Percentiles rank a stretch among this genome's conserved stretches.
phyloP scores from a whole-genome alignment of 2,113 vertebrate genomes.

The Neogale vison region DNA sequence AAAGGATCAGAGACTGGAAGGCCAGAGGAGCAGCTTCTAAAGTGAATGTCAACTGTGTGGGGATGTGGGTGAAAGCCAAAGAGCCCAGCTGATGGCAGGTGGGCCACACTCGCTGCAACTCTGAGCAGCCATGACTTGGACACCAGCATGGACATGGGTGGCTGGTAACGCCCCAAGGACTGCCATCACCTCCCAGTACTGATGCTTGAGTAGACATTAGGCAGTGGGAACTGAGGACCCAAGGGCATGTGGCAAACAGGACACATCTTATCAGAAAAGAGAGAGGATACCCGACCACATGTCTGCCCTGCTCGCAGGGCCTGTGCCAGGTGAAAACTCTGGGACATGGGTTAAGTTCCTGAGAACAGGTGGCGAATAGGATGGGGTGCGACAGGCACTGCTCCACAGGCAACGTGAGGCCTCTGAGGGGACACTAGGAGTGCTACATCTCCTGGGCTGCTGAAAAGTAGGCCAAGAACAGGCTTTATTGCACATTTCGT shows the following conservation, averaged over 20 bases:
- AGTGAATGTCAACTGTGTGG: not conserved
- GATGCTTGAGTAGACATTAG: not conserved
- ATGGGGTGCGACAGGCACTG: not conserved
- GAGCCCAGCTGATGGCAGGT: not conserved
- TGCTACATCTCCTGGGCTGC: conserved; percentile 29
- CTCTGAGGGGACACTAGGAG: not conserved
- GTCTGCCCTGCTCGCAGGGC: not conserved
- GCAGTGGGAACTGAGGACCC: not conserved
- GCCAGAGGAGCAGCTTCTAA: not conserved
- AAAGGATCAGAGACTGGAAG: not conserved
- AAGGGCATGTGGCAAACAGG: not conserved
- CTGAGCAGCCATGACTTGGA: not conserved
- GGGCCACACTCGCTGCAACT: not conserved
- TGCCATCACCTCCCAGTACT: not conserved
- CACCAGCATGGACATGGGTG: not conserved
- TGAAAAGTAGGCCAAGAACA: not conserved
- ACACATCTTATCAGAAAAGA: not conserved
- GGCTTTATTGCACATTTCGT: conserved; percentile 61
- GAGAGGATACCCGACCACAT: not conserved
- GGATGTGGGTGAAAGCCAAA: not conserved
- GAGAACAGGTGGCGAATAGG: conserved; percentile 51
- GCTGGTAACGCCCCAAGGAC: conserved; percentile 62
- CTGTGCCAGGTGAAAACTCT: not conserved
- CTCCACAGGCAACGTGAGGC: not conserved
- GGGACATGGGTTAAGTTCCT: conserved; percentile 55